These are phyloP conservation scores for Mesitornis unicolor DNA, from an alignment of 2,113 vertebrate genomes.

Conservation along the genomic window DNA sequence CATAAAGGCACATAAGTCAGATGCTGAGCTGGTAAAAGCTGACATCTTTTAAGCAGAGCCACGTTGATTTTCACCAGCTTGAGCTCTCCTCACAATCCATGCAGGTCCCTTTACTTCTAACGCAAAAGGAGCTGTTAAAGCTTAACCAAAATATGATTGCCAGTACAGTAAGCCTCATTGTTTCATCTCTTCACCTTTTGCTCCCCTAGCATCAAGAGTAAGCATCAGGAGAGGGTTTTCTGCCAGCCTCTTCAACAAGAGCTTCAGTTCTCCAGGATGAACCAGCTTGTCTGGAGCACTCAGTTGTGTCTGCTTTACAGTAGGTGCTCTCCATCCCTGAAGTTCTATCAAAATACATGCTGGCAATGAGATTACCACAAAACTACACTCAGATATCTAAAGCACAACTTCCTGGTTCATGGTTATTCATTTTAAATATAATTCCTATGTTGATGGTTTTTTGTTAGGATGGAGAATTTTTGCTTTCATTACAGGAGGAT, in stretches of 20 bases:
- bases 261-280: not conserved
- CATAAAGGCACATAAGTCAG: not conserved
- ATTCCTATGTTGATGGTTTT: not conserved
- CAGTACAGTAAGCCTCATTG: not conserved
- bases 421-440: not conserved
- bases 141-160: not conserved
- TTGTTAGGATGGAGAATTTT: not conserved
- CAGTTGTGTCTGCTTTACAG: not conserved
- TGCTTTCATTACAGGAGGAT: slow-evolving; percentile 16
- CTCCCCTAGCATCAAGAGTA: not conserved
- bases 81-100: not conserved
- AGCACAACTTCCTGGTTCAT: not conserved
- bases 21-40: not conserved
- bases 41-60: not conserved
- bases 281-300: not conserved
- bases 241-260: not conserved
- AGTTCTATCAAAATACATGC: not conserved
- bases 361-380: not conserved
- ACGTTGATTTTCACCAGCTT: not conserved
- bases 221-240: not conserved
- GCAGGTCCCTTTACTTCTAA: not conserved
- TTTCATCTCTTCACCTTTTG: not conserved
- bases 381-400: not conserved
- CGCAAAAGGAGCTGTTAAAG: slow-evolving; percentile 19
- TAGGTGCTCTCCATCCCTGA: not conserved